Base-by-base conservation (phyloP, 2,113 vertebrate genomes). In the Lutjanus erythropterus region DNA sequence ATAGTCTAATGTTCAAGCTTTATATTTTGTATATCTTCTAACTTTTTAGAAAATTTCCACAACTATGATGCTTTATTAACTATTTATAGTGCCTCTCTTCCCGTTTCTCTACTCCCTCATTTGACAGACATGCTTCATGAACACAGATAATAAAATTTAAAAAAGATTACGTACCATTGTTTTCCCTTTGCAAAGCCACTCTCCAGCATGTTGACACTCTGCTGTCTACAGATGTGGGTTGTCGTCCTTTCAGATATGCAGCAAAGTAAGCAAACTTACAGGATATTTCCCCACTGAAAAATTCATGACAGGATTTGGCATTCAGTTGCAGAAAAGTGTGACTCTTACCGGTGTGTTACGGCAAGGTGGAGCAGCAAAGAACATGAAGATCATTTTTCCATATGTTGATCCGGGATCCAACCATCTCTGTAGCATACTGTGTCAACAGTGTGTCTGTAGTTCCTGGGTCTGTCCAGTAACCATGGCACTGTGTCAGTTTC, bases 361-460 rank as follows among this genome's bases (percentile, higher is more conserved):
- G 15, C 14, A 31, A 25, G n/a, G n/a, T n/a, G n/a, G n/a, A n/a
- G n/a, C n/a, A 4, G 31, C 39, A 4, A 33, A 6, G 10, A 21
- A 1, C 3, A 23, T 31, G 25, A 5, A 41, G 23, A 3, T 1
- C 3, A 9, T 3, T 11, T 16, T 1, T 12, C 6, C 18, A 5
- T 1, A 4, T 2, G 2, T 0, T 29, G 1, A 23, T n/a, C n/a
- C n/a, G n/a, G n/a, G n/a, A n/a, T n/a, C n/a, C n/a, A n/a, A 7
- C 6, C 18, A 18, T 11, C 21, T n/a, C 56, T 37, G n/a, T n/a
- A n/a, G n/a, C n/a, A 4, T 23, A 35, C 3, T 1, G 3, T 16
- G 23, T 0, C 42, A 1, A 6, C 7, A 18, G 18, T 15, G 2
- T n/a, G 46, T 0, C 6, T 1, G 1, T 0, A 11, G 31, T 47